These are phyloP conservation scores for Acleris sparsana DNA, from an alignment of 2,888 invertebrate species.

Conservation along the genomic window DNA sequence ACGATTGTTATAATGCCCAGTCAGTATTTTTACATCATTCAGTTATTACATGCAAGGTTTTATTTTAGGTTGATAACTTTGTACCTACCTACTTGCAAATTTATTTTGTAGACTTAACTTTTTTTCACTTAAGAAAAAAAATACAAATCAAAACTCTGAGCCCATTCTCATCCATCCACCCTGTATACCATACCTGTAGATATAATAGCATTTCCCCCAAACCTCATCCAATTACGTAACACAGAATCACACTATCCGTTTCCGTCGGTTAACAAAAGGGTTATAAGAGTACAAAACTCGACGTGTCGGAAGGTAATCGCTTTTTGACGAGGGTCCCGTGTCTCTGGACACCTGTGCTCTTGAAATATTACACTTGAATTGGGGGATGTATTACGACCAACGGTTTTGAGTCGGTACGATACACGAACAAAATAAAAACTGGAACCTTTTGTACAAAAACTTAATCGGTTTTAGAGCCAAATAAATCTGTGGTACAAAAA, in stretches of 20 bases:
- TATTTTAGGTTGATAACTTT: too few species aligned
- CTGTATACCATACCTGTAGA: neutral
- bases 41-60: too few species aligned
- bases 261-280: constrained; percentile 44
- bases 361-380: constrained; percentile 54
- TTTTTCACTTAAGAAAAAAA: too few species aligned
- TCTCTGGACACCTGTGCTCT: constrained; percentile 55
- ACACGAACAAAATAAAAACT: neutral
- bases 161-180: too few species aligned
- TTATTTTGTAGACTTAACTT: too few species aligned
- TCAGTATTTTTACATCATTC: too few species aligned
- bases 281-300: constrained; percentile 48
- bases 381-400: constrained; percentile 22
- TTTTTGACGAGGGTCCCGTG: constrained; percentile 59
- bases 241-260: constrained; percentile 30
- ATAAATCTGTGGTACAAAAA: too few species aligned
- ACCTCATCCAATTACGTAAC: constrained; percentile 23
- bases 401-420: constrained; percentile 17
- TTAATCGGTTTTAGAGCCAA: neutral
- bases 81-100: too few species aligned
- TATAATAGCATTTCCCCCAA: neutral
- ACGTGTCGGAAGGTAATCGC: constrained; percentile 56
- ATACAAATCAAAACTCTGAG: too few species aligned
- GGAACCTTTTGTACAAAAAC: neutral
- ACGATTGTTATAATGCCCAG: too few species aligned